Evolutionary conservation across 2,113 vertebrate genomes (phyloP).

Genomic region (Paratilapia polleni): DNA sequence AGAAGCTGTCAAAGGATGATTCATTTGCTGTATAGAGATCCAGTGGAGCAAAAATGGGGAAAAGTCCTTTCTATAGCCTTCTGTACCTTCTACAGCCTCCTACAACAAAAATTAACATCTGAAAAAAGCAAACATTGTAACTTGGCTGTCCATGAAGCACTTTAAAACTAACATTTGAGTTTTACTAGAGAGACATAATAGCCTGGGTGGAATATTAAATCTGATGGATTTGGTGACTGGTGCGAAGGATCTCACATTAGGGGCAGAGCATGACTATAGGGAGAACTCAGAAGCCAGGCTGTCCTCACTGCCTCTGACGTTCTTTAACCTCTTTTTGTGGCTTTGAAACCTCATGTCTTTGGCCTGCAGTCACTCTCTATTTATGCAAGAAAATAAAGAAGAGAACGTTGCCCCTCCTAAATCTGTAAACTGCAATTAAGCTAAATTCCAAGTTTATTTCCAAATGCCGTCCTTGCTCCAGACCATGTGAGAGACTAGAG

Average conservation of each 20-base stretch:
- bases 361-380: conserved; percentile 82
- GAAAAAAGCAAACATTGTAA: conserved; percentile 41
- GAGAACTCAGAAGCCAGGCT: conserved; percentile 51
- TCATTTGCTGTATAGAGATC: conserved; percentile 31
- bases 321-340: conserved; percentile 81
- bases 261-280: conserved; percentile 31
- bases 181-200: conserved; percentile 53
- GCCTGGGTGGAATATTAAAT: conserved; percentile 52
- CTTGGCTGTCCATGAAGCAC: conserved; percentile 39
- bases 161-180: conserved; percentile 46
- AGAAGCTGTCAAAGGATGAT: conserved; percentile 22
- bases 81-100: conserved; percentile 23
- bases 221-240: conserved; percentile 55
- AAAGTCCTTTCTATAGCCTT: conserved; percentile 26
- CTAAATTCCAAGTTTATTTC: conserved; percentile 86
- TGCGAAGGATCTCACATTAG: conserved; percentile 43
- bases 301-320: conserved; percentile 78
- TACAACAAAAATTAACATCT: conserved; percentile 45
- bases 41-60: conserved; percentile 23
- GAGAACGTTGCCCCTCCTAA: conserved; percentile 84
- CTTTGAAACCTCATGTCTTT: conserved; percentile 83
- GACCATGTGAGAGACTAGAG: conserved; percentile 82
- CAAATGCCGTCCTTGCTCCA: conserved; percentile 81
- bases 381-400: conserved; percentile 85
- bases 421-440: conserved; percentile 86